These are phyloP conservation scores for Cervus canadensis DNA, from an alignment of 2,113 vertebrate species.

Conservation along the genomic window DNA sequence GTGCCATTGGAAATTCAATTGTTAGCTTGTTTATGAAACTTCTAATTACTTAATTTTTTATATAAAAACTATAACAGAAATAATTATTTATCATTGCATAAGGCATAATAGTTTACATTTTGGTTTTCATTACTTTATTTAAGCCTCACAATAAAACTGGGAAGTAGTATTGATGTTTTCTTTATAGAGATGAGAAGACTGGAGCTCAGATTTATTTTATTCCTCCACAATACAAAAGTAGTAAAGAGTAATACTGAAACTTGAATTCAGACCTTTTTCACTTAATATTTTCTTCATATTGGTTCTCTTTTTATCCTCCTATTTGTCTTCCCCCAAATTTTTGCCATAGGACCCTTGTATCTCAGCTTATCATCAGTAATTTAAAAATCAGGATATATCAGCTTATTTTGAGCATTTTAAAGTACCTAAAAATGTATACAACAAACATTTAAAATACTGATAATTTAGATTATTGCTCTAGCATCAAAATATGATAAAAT, in stretches of 20 bases:
- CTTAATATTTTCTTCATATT: background rate
- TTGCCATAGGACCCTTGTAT: background rate
- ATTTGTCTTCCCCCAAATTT: background rate
- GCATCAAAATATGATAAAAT: background rate
- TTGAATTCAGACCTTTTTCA: background rate
- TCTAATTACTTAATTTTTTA: background rate
- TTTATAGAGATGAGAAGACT: background rate
- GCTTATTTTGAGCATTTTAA: background rate
- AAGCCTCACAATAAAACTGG: background rate
- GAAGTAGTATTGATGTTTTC: background rate
- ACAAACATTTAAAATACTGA: background rate
- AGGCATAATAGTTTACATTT: background rate
- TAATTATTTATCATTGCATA: background rate
- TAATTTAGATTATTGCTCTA: background rate
- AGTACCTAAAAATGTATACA: background rate
- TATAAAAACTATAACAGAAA: background rate
- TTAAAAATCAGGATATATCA: background rate
- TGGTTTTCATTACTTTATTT: background rate
- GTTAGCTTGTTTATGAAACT: background rate
- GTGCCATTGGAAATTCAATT: background rate
- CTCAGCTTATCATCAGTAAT: background rate
- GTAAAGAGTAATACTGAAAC: background rate
- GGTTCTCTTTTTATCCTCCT: accelerated
- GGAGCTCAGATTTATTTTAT: background rate
- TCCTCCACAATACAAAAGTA: background rate